Evolutionary conservation across 2,888 invertebrate genomes (phyloP), one percentile per base, ranked within the genome.

Genomic region (Tetragonisca angustula): DNA sequence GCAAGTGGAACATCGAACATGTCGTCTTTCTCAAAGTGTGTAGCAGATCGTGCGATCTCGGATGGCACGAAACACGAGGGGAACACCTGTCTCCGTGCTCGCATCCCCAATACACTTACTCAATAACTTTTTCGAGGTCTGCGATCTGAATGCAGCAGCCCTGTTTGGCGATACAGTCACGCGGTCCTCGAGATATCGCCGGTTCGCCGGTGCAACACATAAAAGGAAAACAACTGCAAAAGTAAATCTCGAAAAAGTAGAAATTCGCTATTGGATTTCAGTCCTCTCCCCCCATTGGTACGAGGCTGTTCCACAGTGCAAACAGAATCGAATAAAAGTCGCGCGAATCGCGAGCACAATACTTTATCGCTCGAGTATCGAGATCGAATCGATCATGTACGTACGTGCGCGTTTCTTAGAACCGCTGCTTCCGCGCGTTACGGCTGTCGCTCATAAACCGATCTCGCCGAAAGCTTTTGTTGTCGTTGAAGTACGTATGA

Each of bases 361-460:
- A 52, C 36, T n/a, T 17, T n/a, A 13, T 49, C 61, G 59, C 36
- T 61, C 43, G 9, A 36, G 62, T 36, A 74, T 21, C 62, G 71
- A 43, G 62, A 50, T 79, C 36, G 71, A 78, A 79, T 84, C 84
- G 75, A 87, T 81, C 87, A 81, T 59, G 73, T 54, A 56, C 27
- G 27, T 27, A 27, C 61, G 59, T 52, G 43, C 27, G 9, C 32
- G 11, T 11, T 15, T 36, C n/a, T 24, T 21, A 24, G 49, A 73
- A 87, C 83, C 72, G 68, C 75, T 67, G 56, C 76, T 69, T 77
- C 71, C 65, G 59, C 75, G 74, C 61, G 76, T 24, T 21, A 43
- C 11, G 43, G 9, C 9, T 2, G 36, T 36, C 9, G 50, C 69
- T 82, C 69, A 6, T 84, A 43, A 43, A 6, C 15, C 24, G 61